Base-by-base conservation (phyloP, 2,888 invertebrate species). In the Lapara coniferarum region DNA sequence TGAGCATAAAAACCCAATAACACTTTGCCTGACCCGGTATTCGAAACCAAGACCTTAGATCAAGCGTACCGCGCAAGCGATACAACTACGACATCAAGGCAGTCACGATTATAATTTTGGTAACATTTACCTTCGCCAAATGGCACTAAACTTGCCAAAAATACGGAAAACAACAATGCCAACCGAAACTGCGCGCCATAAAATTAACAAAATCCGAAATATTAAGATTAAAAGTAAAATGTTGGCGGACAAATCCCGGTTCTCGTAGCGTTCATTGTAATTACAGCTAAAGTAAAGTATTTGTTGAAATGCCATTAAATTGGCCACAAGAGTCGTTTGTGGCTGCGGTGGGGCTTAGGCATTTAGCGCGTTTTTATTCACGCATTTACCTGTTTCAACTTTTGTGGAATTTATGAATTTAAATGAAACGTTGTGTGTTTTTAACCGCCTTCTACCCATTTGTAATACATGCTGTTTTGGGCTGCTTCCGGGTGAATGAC, bases 261-360 rank as follows among this genome's bases (percentile, higher is more conserved):
- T 12, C 46, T n/a, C 19, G 63, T 44, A 49, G 19, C 63, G 49
- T 63, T 63, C 69, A 49, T 67, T 44, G 59, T 63, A 46, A 71
- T 71, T 69, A 69, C 69, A 56, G 59, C 51, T 55, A 63, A 66
- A 13, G n/a, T 49, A 69, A 71, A 71, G 53, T 67, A 71, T 69
- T 59, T 51, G 49, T 37, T 25, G 69, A 52, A 69, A 56, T 63
- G 51, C 58, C 63, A 63, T 71, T 69, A 67, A 67, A 71, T 71
- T 51, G 67, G 69, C 69, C 59, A 66, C 66, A 51, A 44, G 44
- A 46, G 69, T 55, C 46, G 19, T 66, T 66, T 49, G 69, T 16
- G 49, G 55, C 55, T 55, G 19, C 44, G 12, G 8, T 14, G 13
- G 14, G 19, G 63, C n/a, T 49, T 66, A 68, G 51, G 55, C 46